A percentile compares a stretch with the other conserved stretches of the same genome.
These are phyloP conservation scores for Craniophora ligustri DNA, from an alignment of 2,888 invertebrate species.

Conservation along the genomic window DNA sequence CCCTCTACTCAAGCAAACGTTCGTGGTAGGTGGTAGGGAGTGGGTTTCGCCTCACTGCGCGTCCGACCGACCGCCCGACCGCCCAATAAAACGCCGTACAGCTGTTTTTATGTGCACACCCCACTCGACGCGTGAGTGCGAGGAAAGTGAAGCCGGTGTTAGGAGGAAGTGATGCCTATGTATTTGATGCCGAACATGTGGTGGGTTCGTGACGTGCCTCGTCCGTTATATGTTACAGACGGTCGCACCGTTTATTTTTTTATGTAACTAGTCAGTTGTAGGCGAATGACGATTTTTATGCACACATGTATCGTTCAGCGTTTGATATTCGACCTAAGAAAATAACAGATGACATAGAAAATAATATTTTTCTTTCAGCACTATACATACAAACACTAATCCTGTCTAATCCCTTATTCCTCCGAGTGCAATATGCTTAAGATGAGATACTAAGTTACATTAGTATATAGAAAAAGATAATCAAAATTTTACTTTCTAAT, in stretches of 20 bases:
- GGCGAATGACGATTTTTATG: too few species aligned
- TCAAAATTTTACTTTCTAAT: too few species aligned
- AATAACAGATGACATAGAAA: too few species aligned
- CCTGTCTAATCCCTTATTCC: too few species aligned
- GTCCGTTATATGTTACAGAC: neutral
- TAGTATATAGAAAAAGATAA: too few species aligned
- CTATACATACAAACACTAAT: too few species aligned
- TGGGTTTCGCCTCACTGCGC: slow-evolving; percentile 37
- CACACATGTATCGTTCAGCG: too few species aligned
- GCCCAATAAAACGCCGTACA: slow-evolving; percentile 42
- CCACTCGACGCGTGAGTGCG: slow-evolving; percentile 34
- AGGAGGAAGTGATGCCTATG: slow-evolving; percentile 26
- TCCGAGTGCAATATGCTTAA: too few species aligned
- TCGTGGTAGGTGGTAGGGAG: slow-evolving; percentile 42
- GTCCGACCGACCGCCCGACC: slow-evolving; percentile 31
- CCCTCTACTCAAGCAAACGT: slow-evolving; percentile 43
- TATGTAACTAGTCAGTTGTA: too few species aligned
- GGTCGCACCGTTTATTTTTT: neutral
- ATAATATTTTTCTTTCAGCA: too few species aligned
- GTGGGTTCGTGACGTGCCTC: neutral
- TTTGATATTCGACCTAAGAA: too few species aligned
- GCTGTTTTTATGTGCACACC: slow-evolving; percentile 44
- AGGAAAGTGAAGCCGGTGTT: slow-evolving; percentile 33
- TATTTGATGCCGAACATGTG: slow-evolving; percentile 10
- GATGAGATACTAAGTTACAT: too few species aligned